Evolutionary conservation across 2,888 invertebrate genomes (phyloP), one percentile per base, ranked within the genome.

Genomic region (Rosalia funebris): DNA sequence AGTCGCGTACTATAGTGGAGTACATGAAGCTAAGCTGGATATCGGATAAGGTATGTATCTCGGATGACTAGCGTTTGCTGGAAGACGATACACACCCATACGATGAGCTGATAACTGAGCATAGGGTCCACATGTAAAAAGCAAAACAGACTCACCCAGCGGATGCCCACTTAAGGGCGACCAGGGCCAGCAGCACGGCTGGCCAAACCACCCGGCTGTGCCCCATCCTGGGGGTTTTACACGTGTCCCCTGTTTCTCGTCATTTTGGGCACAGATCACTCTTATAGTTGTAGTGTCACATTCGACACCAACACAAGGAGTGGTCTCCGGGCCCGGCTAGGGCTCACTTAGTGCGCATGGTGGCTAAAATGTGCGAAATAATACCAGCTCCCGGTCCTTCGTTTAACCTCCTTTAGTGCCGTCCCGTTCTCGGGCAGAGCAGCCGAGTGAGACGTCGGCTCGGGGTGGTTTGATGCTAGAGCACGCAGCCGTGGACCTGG

Each of bases 151-250:
- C 82, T 82, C 80, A 83, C 84, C 82, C 84, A 78, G 83, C 82
- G 72, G 78, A 81, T 74, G 81, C 81, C 78, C 76, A 77, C 63
- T 74, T 74, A 57, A 79, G 72, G 80, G 84, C 84, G 79, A 62
- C 14, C 12, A 88, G 83, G 83, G 84, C 85, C 83, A 87, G 83
- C 80, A 74, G 73, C 73, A 65, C 71, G 73, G 73, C 83, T 80
- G 81, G 81, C 84, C 73, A 86, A 83, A 83, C 85, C 78, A 79
- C 76, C 78, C 85, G 83, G 85, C 86, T 78, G 77, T 76, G 78
- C 79, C 79, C 79, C 80, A 79, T 80, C 74, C 80, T 78, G 79
- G 81, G 79, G 81, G 79, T 77, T 79, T 80, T 81, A 81, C 80
- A 82, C 83, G 81, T 81, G 82, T 79, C 80, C 81, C 79, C 79